Percentiles rank a stretch among this genome's conserved stretches.
These are phyloP conservation scores for Oryctes rhinoceros DNA, from an alignment of 1,140 invertebrate species.

Conservation along the genomic window DNA sequence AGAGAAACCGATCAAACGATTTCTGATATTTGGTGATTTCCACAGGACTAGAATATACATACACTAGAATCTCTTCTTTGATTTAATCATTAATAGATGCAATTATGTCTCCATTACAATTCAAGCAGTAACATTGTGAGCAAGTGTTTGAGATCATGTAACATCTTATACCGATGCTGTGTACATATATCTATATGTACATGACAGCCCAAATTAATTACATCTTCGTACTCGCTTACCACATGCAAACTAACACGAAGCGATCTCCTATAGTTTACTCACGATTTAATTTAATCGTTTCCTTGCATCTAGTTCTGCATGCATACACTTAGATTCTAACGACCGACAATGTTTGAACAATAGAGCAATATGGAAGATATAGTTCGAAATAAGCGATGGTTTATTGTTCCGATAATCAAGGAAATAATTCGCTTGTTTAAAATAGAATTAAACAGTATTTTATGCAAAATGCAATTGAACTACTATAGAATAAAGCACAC, in stretches of 20 bases:
- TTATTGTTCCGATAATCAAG: no score
- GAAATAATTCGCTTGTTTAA: no score
- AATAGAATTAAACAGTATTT: no score
- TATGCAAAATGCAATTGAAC: no score
- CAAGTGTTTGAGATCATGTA: conserved; percentile 5
- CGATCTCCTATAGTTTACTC: neutral
- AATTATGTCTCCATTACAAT: neutral
- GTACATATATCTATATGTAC: neutral
- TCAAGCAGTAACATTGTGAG: neutral
- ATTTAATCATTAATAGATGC: neutral
- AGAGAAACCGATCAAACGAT: no score
- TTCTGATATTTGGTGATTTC: no score
- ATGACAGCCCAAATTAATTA: conserved; percentile 2
- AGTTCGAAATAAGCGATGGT: no score
- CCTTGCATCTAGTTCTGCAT: conserved; percentile 8
- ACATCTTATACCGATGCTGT: neutral
- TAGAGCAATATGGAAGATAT: no score
- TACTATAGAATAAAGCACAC: no score
- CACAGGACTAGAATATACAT: no score
- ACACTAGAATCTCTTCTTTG: no score
- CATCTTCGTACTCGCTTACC: neutral
- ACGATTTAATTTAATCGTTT: neutral
- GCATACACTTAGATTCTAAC: neutral
- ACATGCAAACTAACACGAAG: neutral
- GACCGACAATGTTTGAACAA: no score